Conservation (phyloP, 2,113 vertebrate genomes). For the Struthio camelus region DNA sequence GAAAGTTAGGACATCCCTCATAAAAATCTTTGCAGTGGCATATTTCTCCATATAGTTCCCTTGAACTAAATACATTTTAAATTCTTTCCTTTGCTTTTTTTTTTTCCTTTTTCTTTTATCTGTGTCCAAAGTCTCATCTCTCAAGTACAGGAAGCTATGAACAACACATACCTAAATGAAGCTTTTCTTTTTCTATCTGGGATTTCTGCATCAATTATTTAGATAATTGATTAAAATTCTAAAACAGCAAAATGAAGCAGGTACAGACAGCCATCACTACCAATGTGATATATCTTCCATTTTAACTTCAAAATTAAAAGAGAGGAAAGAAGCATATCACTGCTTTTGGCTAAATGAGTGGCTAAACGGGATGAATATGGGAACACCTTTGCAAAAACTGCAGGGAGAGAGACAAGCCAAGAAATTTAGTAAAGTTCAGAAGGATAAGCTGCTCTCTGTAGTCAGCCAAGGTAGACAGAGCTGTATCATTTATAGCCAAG, state of each 20-base stretch:
- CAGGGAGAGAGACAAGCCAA: not conserved
- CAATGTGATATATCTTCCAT: not conserved
- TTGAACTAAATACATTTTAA: not conserved
- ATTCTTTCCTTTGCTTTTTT: not conserved
- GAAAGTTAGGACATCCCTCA: not conserved
- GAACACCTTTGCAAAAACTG: not conserved
- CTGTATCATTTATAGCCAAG: not conserved
- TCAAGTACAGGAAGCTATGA: not conserved
- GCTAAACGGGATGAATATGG: not conserved
- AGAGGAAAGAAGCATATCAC: not conserved
- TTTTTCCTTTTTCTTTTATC: not conserved
- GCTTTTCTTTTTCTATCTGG: not conserved
- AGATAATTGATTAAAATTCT: conserved; percentile 7
- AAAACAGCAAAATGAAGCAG: not conserved
- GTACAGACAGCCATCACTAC: not conserved
- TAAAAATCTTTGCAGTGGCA: not conserved
- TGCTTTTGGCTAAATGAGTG: not conserved
- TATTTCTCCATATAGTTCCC: not conserved
- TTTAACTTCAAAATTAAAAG: not conserved
- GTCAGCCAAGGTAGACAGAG: not conserved
- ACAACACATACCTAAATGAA: not conserved
- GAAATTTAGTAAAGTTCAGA: not conserved
- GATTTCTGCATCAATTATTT: conserved; percentile 1
- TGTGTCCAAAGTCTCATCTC: not conserved
- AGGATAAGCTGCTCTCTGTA: not conserved